phyloP scores from a whole-genome alignment of 2,888 invertebrate genomes.

The Yponomeuta evonymella region DNA sequence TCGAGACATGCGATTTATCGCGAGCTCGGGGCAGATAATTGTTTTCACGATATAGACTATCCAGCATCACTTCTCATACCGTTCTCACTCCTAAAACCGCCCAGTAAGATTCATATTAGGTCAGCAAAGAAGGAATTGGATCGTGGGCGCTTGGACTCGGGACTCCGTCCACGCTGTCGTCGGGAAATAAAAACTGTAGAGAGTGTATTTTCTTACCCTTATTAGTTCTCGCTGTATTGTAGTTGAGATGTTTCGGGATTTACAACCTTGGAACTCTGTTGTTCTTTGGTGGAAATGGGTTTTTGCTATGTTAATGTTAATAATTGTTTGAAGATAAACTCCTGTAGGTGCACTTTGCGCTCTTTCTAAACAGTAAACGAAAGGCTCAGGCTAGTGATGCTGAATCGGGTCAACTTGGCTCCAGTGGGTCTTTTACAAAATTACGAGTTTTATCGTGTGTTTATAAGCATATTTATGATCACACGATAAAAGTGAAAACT shows the following conservation, averaged over 20 bases:
- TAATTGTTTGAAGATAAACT: too few species aligned
- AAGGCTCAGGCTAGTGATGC: too few species aligned
- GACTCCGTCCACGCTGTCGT: slow-evolving; percentile 33
- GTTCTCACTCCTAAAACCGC: background rate
- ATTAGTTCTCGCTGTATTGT: background rate
- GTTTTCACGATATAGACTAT: slow-evolving; percentile 39
- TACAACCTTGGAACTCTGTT: background rate
- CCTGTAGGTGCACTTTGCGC: too few species aligned
- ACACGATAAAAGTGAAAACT: too few species aligned
- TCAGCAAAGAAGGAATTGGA: slow-evolving; percentile 32
- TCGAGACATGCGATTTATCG: slow-evolving; percentile 50
- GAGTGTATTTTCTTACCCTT: slow-evolving; percentile 2
- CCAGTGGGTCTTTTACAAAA: too few species aligned
- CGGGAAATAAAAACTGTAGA: background rate
- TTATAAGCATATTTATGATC: too few species aligned
- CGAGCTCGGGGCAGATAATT: slow-evolving; percentile 42
- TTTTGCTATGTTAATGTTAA: too few species aligned
- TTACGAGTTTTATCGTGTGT: too few species aligned
- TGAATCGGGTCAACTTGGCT: too few species aligned
- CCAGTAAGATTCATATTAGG: background rate
- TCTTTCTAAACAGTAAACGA: too few species aligned
- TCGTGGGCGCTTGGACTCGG: slow-evolving; percentile 45
- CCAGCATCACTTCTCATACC: background rate
- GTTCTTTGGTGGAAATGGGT: background rate
- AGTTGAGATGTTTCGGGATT: slow-evolving; percentile 3